Evolutionary conservation across 1,140 invertebrate species (phyloP), one percentile per base, ranked within the genome.

Genomic region (Camponotus floridanus): DNA sequence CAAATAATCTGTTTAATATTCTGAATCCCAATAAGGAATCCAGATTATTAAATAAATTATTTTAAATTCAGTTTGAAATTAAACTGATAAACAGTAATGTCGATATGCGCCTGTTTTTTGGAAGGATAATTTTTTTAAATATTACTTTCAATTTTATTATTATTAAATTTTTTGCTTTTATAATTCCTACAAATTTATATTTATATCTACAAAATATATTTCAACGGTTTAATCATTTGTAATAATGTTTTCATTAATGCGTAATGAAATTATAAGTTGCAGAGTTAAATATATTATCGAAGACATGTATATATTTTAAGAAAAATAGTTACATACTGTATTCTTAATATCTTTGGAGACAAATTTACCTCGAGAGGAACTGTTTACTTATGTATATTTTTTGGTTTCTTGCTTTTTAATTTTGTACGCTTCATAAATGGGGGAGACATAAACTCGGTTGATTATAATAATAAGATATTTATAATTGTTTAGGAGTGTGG

Each of bases 381-480:
- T 26, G 11, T 64, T 48, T 26, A 13, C 13, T 7, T 57, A 4
- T 11, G 3, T 2, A 15, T 18, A 13, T 26, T 26, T n/a, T 31
- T 45, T 48, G 57, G n/a, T 79, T 15, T 21, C 21, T 65, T 42
- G 4, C 33, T 55, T 5, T 64, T 39, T 68, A 39, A 62, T 79
- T 55, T 48, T 21, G 31, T 13, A 31, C 13, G 51, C 26, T 57
- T 64, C 64, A 68, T 39, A 48, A 68, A 8, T 55, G 62, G 42
- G 42, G 26, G 26, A 26, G 26, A 11, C 21, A 55, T 36, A 62
- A 84, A 62, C 21, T 55, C 57, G n/a, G 36, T n/a, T 42, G 71
- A 62, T 86, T 67, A 70, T 68, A 86, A 64, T 55, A 81, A 74
- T 74, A 48, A 42, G 36, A 42, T 64, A 74, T 74, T 84, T 70